These are phyloP conservation scores for Hybognathus amarus DNA, from an alignment of 2,797 vertebrate species.

Conservation along the genomic window DNA sequence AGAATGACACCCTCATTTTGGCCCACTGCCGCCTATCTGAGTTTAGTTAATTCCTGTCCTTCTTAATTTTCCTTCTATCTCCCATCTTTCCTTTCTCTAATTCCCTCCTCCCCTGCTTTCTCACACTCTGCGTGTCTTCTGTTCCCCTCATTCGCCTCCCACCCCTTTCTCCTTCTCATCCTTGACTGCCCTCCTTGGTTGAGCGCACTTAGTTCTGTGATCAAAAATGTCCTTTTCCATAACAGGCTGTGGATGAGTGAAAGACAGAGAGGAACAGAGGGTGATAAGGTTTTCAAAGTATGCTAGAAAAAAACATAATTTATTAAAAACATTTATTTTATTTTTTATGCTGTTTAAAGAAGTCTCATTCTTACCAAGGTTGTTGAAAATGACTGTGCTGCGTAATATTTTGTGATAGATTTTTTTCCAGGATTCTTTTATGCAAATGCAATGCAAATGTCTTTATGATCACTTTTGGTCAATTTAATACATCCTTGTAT, in stretches of 20 bases:
- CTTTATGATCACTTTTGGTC: neutral
- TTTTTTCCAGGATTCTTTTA: neutral
- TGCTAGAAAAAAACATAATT: conserved; percentile 1
- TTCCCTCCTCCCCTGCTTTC: conserved; percentile 35
- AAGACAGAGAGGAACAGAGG: neutral
- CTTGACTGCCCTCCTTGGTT: conserved; percentile 75
- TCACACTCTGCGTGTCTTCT: conserved; percentile 15
- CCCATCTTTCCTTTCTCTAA: conserved; percentile 43
- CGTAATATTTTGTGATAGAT: neutral
- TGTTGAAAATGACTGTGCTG: neutral
- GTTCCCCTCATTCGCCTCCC: conserved; percentile 23
- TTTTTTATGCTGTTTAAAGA: neutral
- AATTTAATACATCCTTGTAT: neutral
- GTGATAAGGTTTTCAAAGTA: neutral
- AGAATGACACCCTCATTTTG: conserved; percentile 7
- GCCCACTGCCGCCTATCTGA: neutral
- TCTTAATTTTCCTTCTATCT: conserved; percentile 36
- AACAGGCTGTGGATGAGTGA: conserved; percentile 44
- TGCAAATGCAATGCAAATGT: neutral
- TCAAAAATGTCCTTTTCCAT: conserved; percentile 79
- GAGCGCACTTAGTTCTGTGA: conserved; percentile 77
- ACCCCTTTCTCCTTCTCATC: conserved; percentile 66
- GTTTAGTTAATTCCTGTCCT: conserved; percentile 41
- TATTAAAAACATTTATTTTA: neutral
- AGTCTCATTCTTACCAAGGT: neutral